Base-by-base conservation (phyloP, 2,113 vertebrate genomes). In the Leiothrix lutea region DNA sequence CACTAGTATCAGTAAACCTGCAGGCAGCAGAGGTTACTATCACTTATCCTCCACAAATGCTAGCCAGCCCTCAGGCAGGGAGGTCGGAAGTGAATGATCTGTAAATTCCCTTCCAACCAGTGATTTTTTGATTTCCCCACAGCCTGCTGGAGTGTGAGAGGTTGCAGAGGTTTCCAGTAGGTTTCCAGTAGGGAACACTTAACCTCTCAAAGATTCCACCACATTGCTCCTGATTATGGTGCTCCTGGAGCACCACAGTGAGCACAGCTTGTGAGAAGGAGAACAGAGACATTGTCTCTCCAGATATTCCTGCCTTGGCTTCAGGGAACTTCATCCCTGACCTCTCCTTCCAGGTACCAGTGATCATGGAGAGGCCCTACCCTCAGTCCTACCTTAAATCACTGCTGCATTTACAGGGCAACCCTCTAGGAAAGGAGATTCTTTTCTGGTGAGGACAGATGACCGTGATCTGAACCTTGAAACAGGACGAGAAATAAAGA, bases 401-500 rank as follows among this genome's bases (percentile, higher is more conserved):
- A 38, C 42, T 70, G 31, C 26, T 69, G 33, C 11, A 0, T 56
- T 86, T 83, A 42, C n/a, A 74, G 44, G 48, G 16, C 35, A 73
- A 20, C 1, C 1, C 51, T 72, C 24, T 28, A 80, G 71, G 60
- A 86, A 56, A 85, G 56, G 64, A 83, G 69, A 7, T 31, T 78
- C 19, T 51, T 85, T 90, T 73, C 88, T 90, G 79, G 69, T 88
- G 50, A 92, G 67, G 71, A 78, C 21, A 90, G 90, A 74, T 93
- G 85, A 86, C 82, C 1, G 0, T 62, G 67, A 70, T 83, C 62
- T 96, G 94, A 96, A 90, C 75, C 90, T 94, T 86, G 79, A 93
- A 93, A 88, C 36, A 47, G 65, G 86, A 91, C 80, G 14, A 74
- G 82, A 96, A 96, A 97, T 90, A 57, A 88, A 93, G 93, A 93